Evolutionary conservation across 2,797 vertebrate species (phyloP).

Genomic region (Amblyopsis hoosieri): DNA sequence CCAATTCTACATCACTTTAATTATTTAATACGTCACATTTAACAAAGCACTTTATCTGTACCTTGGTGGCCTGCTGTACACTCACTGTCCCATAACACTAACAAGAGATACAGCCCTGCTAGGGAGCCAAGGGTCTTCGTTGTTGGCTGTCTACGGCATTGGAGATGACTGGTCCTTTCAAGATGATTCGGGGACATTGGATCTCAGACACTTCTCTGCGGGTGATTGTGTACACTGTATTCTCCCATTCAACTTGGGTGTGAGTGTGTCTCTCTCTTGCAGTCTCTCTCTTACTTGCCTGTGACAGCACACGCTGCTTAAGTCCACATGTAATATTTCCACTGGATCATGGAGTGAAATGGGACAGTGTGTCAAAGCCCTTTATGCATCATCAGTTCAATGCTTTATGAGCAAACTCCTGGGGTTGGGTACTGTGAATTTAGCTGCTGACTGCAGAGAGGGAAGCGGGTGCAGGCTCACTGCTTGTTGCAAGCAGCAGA

Average conservation of each 20-base stretch:
- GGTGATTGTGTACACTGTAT: slow-evolving; percentile 79
- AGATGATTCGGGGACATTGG: slow-evolving; percentile 46
- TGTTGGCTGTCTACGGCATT: slow-evolving; percentile 75
- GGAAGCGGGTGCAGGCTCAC: slow-evolving; percentile 12
- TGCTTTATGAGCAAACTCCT: slow-evolving; percentile 74
- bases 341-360: slow-evolving; percentile 59
- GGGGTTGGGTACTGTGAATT: slow-evolving; percentile 78
- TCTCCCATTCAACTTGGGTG: slow-evolving; percentile 60
- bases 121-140: slow-evolving; percentile 64
- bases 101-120: slow-evolving; percentile 68
- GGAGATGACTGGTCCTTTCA: slow-evolving; percentile 59
- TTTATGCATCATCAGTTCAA: slow-evolving; percentile 76
- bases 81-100: slow-evolving; percentile 74
- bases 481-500: slow-evolving; percentile 32
- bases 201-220: slow-evolving; percentile 50
- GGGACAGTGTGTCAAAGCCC: slow-evolving; percentile 61
- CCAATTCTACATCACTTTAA: slow-evolving; percentile 74
- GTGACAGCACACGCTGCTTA: slow-evolving; percentile 33
- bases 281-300: slow-evolving; percentile 22
- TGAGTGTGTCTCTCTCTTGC: slow-evolving; percentile 39
- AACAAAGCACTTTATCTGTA: slow-evolving; percentile 87
- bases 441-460: slow-evolving; percentile 60
- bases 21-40: slow-evolving; percentile 82
- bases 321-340: slow-evolving; percentile 61
- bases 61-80: slow-evolving; percentile 85